phyloP scores from a whole-genome alignment of 2,113 vertebrate species.

The Ceyx melanurus region DNA sequence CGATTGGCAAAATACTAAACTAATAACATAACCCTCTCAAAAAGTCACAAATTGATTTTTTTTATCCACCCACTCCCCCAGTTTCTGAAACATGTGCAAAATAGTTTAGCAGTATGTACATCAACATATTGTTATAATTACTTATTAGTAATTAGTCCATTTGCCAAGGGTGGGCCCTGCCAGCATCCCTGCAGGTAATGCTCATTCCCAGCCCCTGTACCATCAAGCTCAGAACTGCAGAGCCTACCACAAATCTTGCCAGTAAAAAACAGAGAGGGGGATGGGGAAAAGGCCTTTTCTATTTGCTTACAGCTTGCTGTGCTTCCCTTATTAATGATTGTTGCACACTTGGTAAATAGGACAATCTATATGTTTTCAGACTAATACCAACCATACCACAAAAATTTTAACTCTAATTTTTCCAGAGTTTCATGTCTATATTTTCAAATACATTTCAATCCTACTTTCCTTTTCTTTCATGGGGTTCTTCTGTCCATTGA shows the following conservation, averaged over 20 bases:
- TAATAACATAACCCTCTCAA: neutral
- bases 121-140: neutral
- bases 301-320: neutral
- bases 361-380: neutral
- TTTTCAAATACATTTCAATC: neutral
- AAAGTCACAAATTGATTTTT: neutral
- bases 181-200: neutral
- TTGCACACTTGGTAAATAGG: neutral
- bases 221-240: neutral
- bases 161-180: neutral
- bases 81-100: neutral
- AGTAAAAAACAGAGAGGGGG: neutral
- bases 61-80: neutral
- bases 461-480: neutral
- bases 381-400: neutral
- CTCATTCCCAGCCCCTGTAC: neutral
- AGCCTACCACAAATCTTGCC: neutral
- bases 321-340: neutral
- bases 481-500: neutral
- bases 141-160: neutral
- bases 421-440: neutral
- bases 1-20: neutral
- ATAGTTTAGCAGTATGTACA: neutral
- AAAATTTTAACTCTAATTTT: neutral
- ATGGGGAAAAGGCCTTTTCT: neutral